These are phyloP conservation scores for Acanthaster planci DNA, from an alignment of 35 echinoderm and acorn worm genomes.

Conservation along the genomic window DNA sequence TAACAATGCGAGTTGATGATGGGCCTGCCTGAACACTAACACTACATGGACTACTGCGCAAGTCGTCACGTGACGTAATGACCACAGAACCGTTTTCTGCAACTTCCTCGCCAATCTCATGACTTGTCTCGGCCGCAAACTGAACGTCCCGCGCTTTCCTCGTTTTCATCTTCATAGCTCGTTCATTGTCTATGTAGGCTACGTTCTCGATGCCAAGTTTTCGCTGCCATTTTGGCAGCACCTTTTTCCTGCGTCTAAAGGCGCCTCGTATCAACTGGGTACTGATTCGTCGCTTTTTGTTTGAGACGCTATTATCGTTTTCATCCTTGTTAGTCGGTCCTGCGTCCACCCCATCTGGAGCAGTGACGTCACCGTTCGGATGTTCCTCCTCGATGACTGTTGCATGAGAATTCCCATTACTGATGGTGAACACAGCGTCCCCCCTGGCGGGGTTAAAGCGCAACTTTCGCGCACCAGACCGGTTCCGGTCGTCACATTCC, in stretches of 20 bases:
- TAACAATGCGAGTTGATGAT: neutral
- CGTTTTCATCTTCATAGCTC: neutral
- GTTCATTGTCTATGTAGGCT: conserved; percentile 21
- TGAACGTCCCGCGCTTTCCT: neutral
- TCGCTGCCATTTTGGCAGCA: conserved; percentile 27
- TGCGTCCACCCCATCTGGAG: neutral
- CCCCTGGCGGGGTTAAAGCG: neutral
- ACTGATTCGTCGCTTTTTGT: conserved; percentile 1
- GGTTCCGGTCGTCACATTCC: neutral
- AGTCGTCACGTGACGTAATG: neutral
- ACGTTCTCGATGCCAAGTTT: conserved; percentile 35
- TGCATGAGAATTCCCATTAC: neutral
- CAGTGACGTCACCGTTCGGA: neutral
- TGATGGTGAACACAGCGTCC: neutral
- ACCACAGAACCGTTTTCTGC: neutral
- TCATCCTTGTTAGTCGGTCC: too few relatives aligned
- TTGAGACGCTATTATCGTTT: neutral
- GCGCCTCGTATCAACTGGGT: conserved; percentile 11
- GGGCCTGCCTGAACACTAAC: neutral
- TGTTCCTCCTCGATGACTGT: neutral
- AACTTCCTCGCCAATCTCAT: neutral
- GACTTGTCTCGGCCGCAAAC: neutral
- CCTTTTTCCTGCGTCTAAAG: neutral
- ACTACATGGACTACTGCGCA: too few relatives aligned
- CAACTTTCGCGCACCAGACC: neutral